Percentiles rank a stretch among this genome's conserved stretches.
These are phyloP conservation scores for Pammene fasciana DNA, from an alignment of 2,888 invertebrate species.

Conservation along the genomic window DNA sequence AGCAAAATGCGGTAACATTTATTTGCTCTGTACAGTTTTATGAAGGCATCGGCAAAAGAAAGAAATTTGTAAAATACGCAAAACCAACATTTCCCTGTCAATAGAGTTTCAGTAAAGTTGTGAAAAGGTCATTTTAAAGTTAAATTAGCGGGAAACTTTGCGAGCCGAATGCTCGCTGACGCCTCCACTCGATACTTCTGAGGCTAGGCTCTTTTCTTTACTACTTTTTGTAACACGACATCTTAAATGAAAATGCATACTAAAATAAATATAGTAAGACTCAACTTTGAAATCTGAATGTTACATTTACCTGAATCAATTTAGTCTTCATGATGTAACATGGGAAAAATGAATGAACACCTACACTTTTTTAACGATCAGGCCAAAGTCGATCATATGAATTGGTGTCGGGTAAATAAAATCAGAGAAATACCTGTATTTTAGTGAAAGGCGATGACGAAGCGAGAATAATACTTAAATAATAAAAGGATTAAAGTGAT, in stretches of 20 bases:
- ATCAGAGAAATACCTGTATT: too few species aligned
- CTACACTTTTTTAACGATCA: too few species aligned
- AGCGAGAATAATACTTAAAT: too few species aligned
- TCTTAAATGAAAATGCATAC: not conserved
- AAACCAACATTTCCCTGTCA: slow-evolving; percentile 28
- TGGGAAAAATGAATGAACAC: too few species aligned
- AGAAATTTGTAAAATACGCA: slow-evolving; percentile 10
- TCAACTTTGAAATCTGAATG: too few species aligned
- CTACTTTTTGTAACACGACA: not conserved
- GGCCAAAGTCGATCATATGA: too few species aligned
- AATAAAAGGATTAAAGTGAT: too few species aligned
- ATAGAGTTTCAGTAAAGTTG: slow-evolving; percentile 46
- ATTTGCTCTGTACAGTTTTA: slow-evolving; percentile 9
- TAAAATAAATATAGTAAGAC: too few species aligned
- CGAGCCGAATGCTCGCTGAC: slow-evolving; percentile 55
- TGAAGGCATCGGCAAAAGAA: not conserved
- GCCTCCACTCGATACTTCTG: slow-evolving; percentile 21
- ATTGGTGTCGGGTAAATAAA: too few species aligned
- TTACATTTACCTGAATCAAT: too few species aligned
- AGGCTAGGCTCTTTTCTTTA: slow-evolving; percentile 2
- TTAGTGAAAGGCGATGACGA: too few species aligned
- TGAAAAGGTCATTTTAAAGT: slow-evolving; percentile 71
- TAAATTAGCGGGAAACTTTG: slow-evolving; percentile 69
- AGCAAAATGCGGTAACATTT: slow-evolving; percentile 12
- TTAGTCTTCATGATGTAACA: too few species aligned